phyloP scores from a whole-genome alignment of 2,113 vertebrate genomes.

The Neodon shergylaensis region DNA sequence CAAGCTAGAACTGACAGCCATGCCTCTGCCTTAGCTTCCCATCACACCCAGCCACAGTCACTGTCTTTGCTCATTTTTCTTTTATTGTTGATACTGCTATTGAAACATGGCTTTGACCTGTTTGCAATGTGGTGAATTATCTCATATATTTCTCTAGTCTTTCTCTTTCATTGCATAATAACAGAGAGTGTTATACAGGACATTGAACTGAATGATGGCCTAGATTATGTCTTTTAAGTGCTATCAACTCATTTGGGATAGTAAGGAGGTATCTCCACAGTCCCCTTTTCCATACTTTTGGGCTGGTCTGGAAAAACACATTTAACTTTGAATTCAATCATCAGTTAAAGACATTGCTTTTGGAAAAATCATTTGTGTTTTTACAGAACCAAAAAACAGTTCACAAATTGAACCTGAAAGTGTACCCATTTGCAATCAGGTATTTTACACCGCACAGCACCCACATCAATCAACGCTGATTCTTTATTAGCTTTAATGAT shows the following conservation, averaged over 20 bases:
- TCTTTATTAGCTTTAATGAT: background rate
- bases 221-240: background rate
- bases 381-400: background rate
- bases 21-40: background rate
- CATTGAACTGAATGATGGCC: background rate
- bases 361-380: background rate
- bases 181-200: background rate
- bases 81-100: background rate
- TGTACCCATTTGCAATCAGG: background rate
- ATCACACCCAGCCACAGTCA: background rate
- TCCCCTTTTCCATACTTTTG: background rate
- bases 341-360: background rate
- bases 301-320: background rate
- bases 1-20: background rate
- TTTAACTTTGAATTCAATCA: background rate
- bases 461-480: background rate
- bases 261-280: background rate
- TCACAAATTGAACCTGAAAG: background rate
- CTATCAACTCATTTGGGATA: background rate
- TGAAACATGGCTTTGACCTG: background rate
- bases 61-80: background rate
- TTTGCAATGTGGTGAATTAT: too few relatives aligned
- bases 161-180: background rate
- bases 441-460: background rate
- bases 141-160: background rate